Evolutionary conservation across 2,888 invertebrate species (phyloP).

Genomic region (Pyrochroa serraticornis): DNA sequence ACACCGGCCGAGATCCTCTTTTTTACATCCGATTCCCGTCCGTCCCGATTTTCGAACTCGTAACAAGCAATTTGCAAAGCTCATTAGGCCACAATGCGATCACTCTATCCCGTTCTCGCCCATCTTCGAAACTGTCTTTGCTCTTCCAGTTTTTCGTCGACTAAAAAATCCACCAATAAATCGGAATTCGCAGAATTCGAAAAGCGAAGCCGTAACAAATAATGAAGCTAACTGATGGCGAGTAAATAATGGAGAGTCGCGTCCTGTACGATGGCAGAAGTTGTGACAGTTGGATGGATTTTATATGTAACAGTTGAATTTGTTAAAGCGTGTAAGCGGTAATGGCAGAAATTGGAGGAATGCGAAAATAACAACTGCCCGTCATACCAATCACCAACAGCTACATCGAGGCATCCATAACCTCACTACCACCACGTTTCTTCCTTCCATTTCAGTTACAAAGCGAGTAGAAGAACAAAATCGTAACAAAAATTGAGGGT

Average conservation of each 20-base stretch:
- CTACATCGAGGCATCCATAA: too few relatives aligned
- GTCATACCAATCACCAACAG: too few relatives aligned
- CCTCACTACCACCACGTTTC: too few relatives aligned
- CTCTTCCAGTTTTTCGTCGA: too few relatives aligned
- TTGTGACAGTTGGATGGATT: constrained; percentile 42
- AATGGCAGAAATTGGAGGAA: constrained; percentile 22
- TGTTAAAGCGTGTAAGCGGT: constrained; percentile 19
- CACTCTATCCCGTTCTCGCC: constrained; percentile 26
- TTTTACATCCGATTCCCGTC: constrained; percentile 35
- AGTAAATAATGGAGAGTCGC: constrained; percentile 43
- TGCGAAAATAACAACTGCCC: constrained; percentile 28
- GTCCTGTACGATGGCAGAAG: constrained; percentile 3
- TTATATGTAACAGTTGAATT: constrained; percentile 34
- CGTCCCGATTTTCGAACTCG: constrained; percentile 53
- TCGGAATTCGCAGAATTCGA: constrained; percentile 52
- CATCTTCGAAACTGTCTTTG: constrained; percentile 1
- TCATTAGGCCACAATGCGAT: constrained; percentile 47
- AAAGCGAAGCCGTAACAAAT: constrained; percentile 53
- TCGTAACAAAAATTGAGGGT: too few relatives aligned
- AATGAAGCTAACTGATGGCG: constrained; percentile 47
- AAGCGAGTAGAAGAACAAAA: too few relatives aligned
- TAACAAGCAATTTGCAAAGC: constrained; percentile 58
- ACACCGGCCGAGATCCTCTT: constrained; percentile 26
- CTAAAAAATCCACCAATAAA: constrained; percentile 45
- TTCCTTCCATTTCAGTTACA: too few relatives aligned